Evolutionary conservation across 2,797 vertebrate species (phyloP).

Genomic region (Poeciliopsis presidionis): DNA sequence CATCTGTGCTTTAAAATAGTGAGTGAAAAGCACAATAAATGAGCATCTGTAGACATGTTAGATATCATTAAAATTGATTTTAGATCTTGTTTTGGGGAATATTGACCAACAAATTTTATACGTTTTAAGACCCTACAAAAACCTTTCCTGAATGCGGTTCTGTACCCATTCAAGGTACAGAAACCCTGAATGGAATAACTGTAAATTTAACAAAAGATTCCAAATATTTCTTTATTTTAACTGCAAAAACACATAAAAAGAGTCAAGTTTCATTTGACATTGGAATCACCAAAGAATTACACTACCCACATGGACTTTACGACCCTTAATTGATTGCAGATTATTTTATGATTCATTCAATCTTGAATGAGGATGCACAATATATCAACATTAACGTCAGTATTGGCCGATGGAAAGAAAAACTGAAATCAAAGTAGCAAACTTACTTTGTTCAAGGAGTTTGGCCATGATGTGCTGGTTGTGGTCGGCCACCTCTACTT

Average conservation of each 20-base stretch:
- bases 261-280: not conserved
- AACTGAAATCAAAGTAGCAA: constrained; percentile 6
- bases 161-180: too few relatives aligned
- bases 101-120: not conserved
- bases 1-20: not conserved
- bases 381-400: too few relatives aligned
- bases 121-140: not conserved
- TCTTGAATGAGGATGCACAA: not conserved
- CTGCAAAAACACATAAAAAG: not conserved
- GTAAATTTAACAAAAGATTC: too few relatives aligned
- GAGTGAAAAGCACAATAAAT: not conserved
- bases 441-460: constrained; percentile 93
- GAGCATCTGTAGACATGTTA: not conserved
- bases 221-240: not conserved
- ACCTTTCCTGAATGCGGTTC: not conserved
- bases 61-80: not conserved
- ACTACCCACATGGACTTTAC: not conserved
- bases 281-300: not conserved
- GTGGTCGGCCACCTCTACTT: constrained; percentile 89
- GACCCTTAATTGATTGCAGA: not conserved
- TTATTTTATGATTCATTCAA: not conserved
- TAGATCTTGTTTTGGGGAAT: not conserved
- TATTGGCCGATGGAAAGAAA: not conserved
- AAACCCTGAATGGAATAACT: too few relatives aligned
- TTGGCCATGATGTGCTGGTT: constrained; percentile 92